Conservation (phyloP, 2,888 invertebrate genomes). For the Mythimna impura region DNA sequence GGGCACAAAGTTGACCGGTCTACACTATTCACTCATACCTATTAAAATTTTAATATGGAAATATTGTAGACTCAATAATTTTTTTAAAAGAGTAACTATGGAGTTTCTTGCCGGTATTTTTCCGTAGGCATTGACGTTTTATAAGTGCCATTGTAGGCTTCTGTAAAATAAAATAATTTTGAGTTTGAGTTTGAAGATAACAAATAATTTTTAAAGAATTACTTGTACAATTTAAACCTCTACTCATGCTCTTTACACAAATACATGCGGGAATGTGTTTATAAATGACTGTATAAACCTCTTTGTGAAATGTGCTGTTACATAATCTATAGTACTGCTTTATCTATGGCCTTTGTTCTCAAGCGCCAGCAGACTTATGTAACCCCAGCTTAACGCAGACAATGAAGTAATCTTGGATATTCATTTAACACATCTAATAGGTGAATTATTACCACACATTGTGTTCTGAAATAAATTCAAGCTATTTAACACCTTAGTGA, state of each 20-base stretch:
- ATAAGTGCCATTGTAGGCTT: too few relatives aligned
- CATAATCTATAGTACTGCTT: conserved; percentile 30
- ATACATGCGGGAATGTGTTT: conserved; percentile 9
- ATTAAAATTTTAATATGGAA: too few relatives aligned
- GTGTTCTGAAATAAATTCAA: conserved; percentile 22
- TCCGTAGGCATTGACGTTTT: too few relatives aligned
- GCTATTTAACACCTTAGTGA: conserved; percentile 8
- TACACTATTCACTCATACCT: too few relatives aligned
- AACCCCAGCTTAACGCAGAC: conserved; percentile 44
- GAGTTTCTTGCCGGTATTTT: too few relatives aligned
- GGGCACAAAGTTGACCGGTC: too few relatives aligned
- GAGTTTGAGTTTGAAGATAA: too few relatives aligned
- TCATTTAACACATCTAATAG: conserved; percentile 46
- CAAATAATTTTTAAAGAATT: not conserved
- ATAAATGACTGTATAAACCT: conserved; percentile 34
- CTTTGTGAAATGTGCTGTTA: conserved; percentile 47
- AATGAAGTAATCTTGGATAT: conserved; percentile 56
- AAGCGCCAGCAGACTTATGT: conserved; percentile 34
- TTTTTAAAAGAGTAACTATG: too few relatives aligned
- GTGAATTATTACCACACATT: conserved; percentile 51
- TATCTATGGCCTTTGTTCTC: conserved; percentile 53
- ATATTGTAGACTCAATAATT: too few relatives aligned
- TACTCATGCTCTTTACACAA: conserved; percentile 5
- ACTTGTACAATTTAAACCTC: not conserved
- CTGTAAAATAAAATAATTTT: too few relatives aligned